Conservation (phyloP, 2,113 vertebrate species). For the Cyprinodon brontotheroides region DNA sequence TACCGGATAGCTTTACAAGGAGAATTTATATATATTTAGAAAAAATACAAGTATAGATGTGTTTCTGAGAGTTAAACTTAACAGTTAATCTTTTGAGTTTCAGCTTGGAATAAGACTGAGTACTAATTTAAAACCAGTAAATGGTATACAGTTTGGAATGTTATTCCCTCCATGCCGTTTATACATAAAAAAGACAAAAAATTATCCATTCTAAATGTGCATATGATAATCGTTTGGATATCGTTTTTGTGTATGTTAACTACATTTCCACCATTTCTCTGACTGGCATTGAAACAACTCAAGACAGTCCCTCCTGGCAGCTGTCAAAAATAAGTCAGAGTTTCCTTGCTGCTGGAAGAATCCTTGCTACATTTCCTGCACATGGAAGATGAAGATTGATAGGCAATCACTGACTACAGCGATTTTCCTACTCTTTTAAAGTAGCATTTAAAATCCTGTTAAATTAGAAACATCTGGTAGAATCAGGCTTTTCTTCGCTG, state of each 20-base stretch:
- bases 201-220: no score
- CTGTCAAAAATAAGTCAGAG: slow-evolving; percentile 31
- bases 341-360: slow-evolving; percentile 38
- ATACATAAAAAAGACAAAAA: no score
- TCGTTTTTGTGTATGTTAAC: slow-evolving; percentile 7
- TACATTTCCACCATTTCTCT: slow-evolving; percentile 15
- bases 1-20: background rate
- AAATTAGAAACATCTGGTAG: slow-evolving; percentile 25
- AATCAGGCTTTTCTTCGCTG: slow-evolving; percentile 14
- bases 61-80: background rate
- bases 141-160: no score
- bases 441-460: slow-evolving; percentile 14
- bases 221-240: background rate
- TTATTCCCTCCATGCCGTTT: no score
- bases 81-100: background rate
- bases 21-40: background rate
- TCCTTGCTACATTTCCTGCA: slow-evolving; percentile 33
- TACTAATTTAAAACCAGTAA: background rate
- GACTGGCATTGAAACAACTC: slow-evolving; percentile 32
- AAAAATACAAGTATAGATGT: background rate
- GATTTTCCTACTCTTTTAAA: slow-evolving; percentile 9
- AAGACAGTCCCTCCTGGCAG: slow-evolving; percentile 35
- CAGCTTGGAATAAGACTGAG: background rate
- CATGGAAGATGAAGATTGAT: slow-evolving; percentile 25
- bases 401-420: slow-evolving; percentile 11